Conservation (phyloP, 2,113 vertebrate genomes). For the Limnothrissa miodon region DNA sequence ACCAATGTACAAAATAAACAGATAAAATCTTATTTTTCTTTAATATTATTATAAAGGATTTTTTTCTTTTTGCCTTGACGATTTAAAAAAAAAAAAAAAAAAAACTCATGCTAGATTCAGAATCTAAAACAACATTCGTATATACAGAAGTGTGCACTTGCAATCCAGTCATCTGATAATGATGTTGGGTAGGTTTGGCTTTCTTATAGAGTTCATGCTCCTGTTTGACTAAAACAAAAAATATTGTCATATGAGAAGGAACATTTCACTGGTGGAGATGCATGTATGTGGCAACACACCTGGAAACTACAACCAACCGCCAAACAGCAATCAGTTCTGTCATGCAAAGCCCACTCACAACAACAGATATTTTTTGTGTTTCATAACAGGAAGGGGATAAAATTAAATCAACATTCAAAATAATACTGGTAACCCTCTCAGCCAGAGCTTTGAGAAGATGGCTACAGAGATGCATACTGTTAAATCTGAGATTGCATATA, state of each 20-base stretch:
- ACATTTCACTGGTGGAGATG: slow-evolving; percentile 4
- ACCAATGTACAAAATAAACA: slow-evolving; percentile 58
- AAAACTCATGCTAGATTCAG: slow-evolving; percentile 61
- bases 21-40: slow-evolving; percentile 46
- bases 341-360: slow-evolving; percentile 9
- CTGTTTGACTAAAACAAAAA: slow-evolving; percentile 7
- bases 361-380: not conserved
- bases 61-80: slow-evolving; percentile 39
- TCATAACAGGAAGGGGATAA: not conserved
- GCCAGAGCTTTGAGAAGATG: not conserved
- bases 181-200: slow-evolving; percentile 40
- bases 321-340: not conserved
- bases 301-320: not conserved
- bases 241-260: not conserved
- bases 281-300: not conserved
- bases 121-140: slow-evolving; percentile 62
- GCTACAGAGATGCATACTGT: slow-evolving; percentile 19
- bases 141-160: slow-evolving; percentile 59
- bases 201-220: slow-evolving; percentile 21
- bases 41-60: slow-evolving; percentile 57
- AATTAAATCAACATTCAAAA: slow-evolving; percentile 25
- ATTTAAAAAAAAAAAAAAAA: too few relatives aligned
- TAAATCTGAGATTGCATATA: slow-evolving; percentile 38
- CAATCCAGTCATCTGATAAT: slow-evolving; percentile 47
- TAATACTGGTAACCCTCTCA: slow-evolving; percentile 7